Base-by-base conservation (phyloP, 2,113 vertebrate genomes). In the Scatophagus argus region DNA sequence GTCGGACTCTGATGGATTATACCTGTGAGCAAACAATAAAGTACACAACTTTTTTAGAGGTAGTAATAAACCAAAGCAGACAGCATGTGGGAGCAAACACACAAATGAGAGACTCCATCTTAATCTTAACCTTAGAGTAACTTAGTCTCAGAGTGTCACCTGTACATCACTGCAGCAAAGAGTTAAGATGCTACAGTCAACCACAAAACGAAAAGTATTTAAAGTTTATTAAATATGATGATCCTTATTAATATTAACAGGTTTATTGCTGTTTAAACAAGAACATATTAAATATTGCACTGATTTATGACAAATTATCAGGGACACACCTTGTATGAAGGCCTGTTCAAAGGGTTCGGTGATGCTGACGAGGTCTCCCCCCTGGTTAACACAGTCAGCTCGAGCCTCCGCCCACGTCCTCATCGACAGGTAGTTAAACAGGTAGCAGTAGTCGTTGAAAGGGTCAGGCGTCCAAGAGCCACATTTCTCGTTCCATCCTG, bases 401-500 rank as follows among this genome's bases (percentile, higher is more conserved):
- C 91, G 93, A 41, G 95, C 94, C 12, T 95, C 94, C 0, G 87
- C 79, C 95, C 95, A 95, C 0, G 62, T 93, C 72, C 94, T 91
- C 80, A 82, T 77, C 0, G 91, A 94, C 79, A 94, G 77, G 73
- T 55, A 88, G 80, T 89, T 93, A 12, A 95, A 92, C 70, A 92
- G 90, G 90, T 95, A 95, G 84, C 95, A 95, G 89, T 73, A 94
- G 83, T 95, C 94, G 9, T 93, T 95, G 10, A 94, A 94, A 1
- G 94, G 94, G 69, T 95, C 94, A 0, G 90, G 0, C 6, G 52
- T 78, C 95, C 95, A 95, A 3, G 83, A 87, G 0, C 95, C 94
- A n/a, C 95, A 95, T 74, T 93, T 95, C 2, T 83, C 86, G 52
- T 93, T 94, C 95, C 95, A 95, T 7, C 94, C 95, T 95, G 78